Base-by-base conservation (phyloP, 2,113 vertebrate species). In the Neodontobutis hainanensis region DNA sequence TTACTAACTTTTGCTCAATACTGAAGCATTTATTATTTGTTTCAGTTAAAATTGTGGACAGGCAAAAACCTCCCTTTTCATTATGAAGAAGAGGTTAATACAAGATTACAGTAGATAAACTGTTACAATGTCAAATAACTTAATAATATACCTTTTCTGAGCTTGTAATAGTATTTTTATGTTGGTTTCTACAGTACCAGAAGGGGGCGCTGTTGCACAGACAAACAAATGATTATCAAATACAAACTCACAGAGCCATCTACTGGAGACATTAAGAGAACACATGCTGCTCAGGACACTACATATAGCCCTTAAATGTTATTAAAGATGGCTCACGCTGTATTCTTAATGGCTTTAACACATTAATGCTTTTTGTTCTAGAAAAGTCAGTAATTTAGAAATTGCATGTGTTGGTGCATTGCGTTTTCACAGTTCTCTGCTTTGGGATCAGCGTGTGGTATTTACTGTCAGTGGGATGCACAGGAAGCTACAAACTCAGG, bases 221-320 rank as follows among this genome's bases (percentile, higher is more conserved):
- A 58, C 36, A 2, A 11, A 64, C 32, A 0, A 46, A 46, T 12
- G 14, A 50, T 15, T 7, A 38, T 71, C 3, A 53, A 43, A 63
- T 12, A 10, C 27, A 7, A 65, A 57, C 32, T 68, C 43, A 42
- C 2, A 61, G 70, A 42, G 59, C 59, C 75, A 42, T 48, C 77
- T 65, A 5, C 50, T 35, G 70, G 65, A 35, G 42, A 63, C 61
- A 72, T 6, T 27, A 11, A 47, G 46, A 14, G 63, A 70, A 56
- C 65, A 58, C 36, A 58, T 59, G 72, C 72, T 48, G 5, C 60
- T 78, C 65, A 49, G 57, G 71, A 79, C 15, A 0, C 50, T 64
- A 69, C 59, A 61, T 55, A 10, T 87, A 90, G 88, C 88, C 88
- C 88, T 88, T 87, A 60, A 27, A 68, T 34, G 45, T 62, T 1